Evolutionary conservation across 2,797 vertebrate genomes (phyloP), one percentile per base, ranked within the genome.

Genomic region (Sibirionetta formosa): DNA sequence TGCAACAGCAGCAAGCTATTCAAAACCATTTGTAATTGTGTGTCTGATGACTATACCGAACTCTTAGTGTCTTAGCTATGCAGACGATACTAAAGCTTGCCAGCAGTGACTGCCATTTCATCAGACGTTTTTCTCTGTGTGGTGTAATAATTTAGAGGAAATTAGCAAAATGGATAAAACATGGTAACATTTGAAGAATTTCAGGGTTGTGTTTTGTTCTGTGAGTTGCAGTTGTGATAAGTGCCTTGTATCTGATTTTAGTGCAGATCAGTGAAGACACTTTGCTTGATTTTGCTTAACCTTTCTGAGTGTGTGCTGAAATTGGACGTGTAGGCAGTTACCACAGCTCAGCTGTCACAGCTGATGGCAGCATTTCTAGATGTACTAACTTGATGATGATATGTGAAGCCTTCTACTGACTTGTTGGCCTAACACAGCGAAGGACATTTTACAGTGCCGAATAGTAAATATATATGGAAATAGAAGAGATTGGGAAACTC

Each of bases 281-380:
- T 82, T 81, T 19, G 10, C 56, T 84, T 76, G 33, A 11, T 10
- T 82, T 83, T 24, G 14, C 56, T 82, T 69, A n/a, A 72, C 23
- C 33, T 63, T 61, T 72, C 14, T 0, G 1, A 50, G 24, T 15
- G 6, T 24, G 5, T 63, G 22, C 38, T 3, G 2, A 42, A n/a
- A 7, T 46, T 57, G 85, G 15, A 18, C 64, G 31, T 16, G 24
- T 23, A 13, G 4, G 9, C 29, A 31, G 31, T 44, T 75, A 18
- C 5, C 40, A 17, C 23, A 73, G 35, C 19, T 40, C 17, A 61
- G 70, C 27, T 81, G 27, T 76, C 71, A 14, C 50, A 35, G 44
- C 42, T 64, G 15, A 38, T 50, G 35, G 8, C 35, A 24, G 4
- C 22, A 2, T 53, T 29, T 54, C 63, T 84, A 2, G 4, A 9